Percentiles rank a stretch among this genome's conserved stretches.
phyloP scores from a whole-genome alignment of 2,113 vertebrate genomes.

The Barbus barbus region DNA sequence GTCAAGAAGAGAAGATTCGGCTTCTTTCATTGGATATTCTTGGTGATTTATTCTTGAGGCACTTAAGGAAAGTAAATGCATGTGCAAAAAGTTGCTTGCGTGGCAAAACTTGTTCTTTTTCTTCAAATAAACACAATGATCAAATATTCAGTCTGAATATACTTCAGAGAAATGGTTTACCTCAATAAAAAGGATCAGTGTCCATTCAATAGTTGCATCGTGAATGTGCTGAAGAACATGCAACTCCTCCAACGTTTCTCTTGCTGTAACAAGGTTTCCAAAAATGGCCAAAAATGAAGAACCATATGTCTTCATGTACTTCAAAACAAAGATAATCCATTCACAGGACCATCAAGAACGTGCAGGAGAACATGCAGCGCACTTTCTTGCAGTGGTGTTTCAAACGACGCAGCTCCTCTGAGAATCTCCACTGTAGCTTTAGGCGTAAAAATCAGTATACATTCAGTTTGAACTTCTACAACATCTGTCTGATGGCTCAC shows the following conservation, averaged over 20 bases:
- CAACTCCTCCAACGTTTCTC: neutral
- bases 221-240: no score
- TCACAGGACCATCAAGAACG: neutral
- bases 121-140: neutral
- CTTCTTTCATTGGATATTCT: neutral
- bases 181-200: neutral
- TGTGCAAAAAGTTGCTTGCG: neutral
- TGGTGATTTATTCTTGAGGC: neutral
- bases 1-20: no score
- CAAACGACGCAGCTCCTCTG: neutral
- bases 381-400: neutral
- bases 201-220: neutral
- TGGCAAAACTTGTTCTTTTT: neutral
- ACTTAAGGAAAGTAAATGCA: neutral
- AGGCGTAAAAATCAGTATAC: neutral
- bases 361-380: no score
- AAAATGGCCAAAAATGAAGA: neutral
- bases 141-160: neutral
- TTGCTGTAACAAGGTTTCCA: neutral
- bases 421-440: neutral
- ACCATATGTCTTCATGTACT: no score
- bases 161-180: neutral
- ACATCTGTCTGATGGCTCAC: neutral
- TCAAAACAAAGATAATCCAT: no score
- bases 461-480: neutral